Percentiles rank a stretch among this genome's conserved stretches.
These are phyloP conservation scores for Ephydatia muelleri DNA, from an alignment of 37 sponge, comb jelly and placozoan genomes.

Conservation along the genomic window DNA sequence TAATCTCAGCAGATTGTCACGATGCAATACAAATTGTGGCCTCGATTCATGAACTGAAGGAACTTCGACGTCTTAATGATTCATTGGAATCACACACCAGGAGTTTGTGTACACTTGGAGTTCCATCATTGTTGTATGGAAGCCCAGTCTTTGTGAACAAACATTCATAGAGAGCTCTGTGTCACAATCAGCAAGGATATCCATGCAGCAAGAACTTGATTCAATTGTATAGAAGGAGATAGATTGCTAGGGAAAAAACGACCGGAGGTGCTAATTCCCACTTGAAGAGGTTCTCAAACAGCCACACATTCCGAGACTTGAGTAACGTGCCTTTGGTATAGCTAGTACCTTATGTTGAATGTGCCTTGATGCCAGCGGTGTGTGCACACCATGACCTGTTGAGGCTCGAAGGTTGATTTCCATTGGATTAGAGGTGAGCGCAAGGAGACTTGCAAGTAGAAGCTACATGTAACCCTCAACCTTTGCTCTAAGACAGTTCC, in stretches of 20 bases:
- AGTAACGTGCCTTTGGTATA: no score
- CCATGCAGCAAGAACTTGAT: not conserved
- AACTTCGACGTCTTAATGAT: not conserved
- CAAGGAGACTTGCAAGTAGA: no score
- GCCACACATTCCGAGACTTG: no score
- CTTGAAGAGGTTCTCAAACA: no score
- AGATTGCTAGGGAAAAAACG: not conserved
- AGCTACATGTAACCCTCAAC: no score
- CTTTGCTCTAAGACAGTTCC: no score
- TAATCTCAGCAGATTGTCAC: not conserved
- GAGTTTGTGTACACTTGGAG: not conserved
- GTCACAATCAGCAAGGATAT: not conserved
- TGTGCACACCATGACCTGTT: no score
- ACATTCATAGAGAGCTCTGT: not conserved
- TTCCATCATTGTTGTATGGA: not conserved
- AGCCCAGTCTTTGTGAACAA: not conserved
- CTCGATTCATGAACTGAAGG: not conserved
- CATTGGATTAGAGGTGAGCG: no score
- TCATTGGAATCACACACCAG: not conserved
- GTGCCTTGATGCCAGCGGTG: no score
- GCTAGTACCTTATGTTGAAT: no score
- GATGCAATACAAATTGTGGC: not conserved
- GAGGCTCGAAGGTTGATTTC: no score
- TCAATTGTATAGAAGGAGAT: not conserved
- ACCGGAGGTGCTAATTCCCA: no score